Evolutionary conservation across 2,888 invertebrate genomes (phyloP).

Genomic region (Microctonus aethiopoides): DNA sequence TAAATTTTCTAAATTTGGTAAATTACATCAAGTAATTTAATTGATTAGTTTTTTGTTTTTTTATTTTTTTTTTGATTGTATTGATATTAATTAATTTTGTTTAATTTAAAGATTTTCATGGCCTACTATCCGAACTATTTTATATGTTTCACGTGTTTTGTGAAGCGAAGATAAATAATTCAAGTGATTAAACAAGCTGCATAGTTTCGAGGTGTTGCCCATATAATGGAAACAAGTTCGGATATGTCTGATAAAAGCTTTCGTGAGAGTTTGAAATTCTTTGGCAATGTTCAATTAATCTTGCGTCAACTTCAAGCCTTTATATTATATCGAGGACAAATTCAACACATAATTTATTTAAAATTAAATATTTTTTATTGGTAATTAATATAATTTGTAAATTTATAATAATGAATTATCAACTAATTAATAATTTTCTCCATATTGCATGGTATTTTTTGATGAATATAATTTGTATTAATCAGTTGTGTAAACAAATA

Average conservation of each 20-base stretch:
- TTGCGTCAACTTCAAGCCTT: neutral
- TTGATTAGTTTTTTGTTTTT: too few species aligned
- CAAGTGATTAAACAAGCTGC: neutral
- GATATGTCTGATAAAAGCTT: constrained; percentile 3
- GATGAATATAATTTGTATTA: too few species aligned
- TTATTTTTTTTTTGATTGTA: too few species aligned
- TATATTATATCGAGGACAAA: neutral
- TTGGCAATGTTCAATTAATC: neutral
- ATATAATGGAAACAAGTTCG: neutral
- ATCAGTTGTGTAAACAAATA: too few species aligned
- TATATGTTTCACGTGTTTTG: neutral
- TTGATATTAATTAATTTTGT: neutral
- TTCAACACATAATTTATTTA: neutral
- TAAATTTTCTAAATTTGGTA: neutral
- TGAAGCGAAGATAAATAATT: neutral
- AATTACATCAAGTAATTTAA: neutral
- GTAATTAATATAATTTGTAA: too few species aligned
- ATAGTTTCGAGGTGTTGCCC: constrained; percentile 8
- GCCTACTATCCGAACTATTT: neutral
- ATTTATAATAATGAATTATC: too few species aligned
- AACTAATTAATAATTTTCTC: too few species aligned
- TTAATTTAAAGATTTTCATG: neutral
- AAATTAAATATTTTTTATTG: too few species aligned
- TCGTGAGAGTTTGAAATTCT: neutral
- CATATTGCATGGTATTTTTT: too few species aligned